Evolutionary conservation across 2,113 vertebrate genomes (phyloP), one percentile per base, ranked within the genome.

Genomic region (Trachemys scripta): DNA sequence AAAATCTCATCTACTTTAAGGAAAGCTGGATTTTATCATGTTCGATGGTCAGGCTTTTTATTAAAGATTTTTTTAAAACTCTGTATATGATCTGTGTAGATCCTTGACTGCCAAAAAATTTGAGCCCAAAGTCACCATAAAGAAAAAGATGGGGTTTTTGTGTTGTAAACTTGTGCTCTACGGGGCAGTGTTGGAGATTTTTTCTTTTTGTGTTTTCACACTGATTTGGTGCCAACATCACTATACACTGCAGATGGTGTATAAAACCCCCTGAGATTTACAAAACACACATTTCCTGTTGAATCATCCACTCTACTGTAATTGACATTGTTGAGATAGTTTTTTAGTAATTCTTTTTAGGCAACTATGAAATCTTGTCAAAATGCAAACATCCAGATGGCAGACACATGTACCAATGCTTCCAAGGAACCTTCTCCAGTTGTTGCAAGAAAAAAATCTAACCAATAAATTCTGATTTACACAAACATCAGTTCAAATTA

Each of bases 291-390:
- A 76, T 81, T 95, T 95, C 31, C 65, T 87, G 51, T 42, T 80
- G 42, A 92, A 84, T 85, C 5, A 92, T 83, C 80, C 94, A 38
- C 45, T 20, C 13, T 80, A 27, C 78, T 97, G 80, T 38, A 56
- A 83, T 17, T 90, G 47, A 3, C 65, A 29, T 35, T 85, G 17
- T 19, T 51, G 53, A 90, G 50, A 81, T 82, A 20, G 56, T 35
- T 76, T 56, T 93, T 49, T 91, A 84, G 65, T 83, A 65, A 6
- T 29, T 94, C 79, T 45, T 84, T 95, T 89, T 59, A 87, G 65
- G 45, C 35, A 80, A 20, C 86, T 72, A 2, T 87, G 84, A 94
- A 91, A 76, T 87, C 35, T 38, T 89, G 38, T 87, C 50, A 31
- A n/a, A 84, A 16, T 78, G 69, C 62, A 95, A 81, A 56, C 51